Base-by-base conservation (phyloP, 2,113 vertebrate genomes). In the Arizona elegans region DNA sequence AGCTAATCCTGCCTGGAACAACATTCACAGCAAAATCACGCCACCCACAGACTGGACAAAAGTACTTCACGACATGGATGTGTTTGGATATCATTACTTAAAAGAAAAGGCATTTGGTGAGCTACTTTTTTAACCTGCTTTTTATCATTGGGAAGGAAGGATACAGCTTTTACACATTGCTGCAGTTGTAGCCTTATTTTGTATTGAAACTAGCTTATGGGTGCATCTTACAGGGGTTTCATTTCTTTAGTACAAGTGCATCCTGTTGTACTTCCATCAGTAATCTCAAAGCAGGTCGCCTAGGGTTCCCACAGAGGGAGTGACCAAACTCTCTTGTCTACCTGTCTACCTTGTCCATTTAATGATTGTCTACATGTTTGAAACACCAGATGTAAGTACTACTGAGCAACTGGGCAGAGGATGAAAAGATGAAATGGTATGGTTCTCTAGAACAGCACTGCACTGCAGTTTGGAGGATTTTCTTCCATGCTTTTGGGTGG, bases 1-100 rank as follows among this genome's bases (percentile, higher is more conserved):
- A 94, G 95, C 95, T 94, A 94, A 97, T 96, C 94, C 96, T 97
- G 96, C 96, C 97, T 96, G 96, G 97, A 97, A 97, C 0, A 92
- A 95, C 81, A 95, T 96, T 96, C 96, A 6, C 96, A 96, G 91
- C 88, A 95, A 93, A 97, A 95, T 94, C 95, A 93, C 43, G 13
- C 89, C 81, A 43, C 96, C 96, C 96, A 92, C 70, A 23, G 29
- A 87, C 53, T 47, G 56, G n/a, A 87, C 56, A 62, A 33, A 90
- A 87, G 53, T 62, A 38, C 75, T 56, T 56, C 47, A 23, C 2
- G 23, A 9, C 43, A 56, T 54, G 75, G 26, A 29, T 53, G 75
- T 53, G 52, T 62, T 65, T 86, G 55, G 88, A 59, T 53, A 38
- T 65, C 1, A 29, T 43, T 58, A 7, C 9, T n/a, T 90, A 75